Evolutionary conservation across 2,113 vertebrate genomes (phyloP), one percentile per base, ranked within the genome.

Genomic region (Sarotherodon lohbergeri): DNA sequence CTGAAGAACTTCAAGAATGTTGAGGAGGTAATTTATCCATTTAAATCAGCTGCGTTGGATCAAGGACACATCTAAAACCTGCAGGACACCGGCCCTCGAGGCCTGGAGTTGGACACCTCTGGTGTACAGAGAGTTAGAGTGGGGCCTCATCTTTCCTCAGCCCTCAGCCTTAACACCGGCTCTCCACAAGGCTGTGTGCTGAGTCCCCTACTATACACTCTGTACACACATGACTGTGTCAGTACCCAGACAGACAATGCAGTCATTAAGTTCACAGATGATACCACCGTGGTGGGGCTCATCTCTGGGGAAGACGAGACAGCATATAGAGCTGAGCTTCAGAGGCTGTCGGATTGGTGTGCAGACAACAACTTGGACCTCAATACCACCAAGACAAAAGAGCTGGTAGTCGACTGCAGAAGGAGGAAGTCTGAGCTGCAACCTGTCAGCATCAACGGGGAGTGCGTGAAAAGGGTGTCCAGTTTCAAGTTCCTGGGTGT

Each of bases 361-460:
- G 57, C 1, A 1, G 57, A 61, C 57, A 34, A 5, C 5, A 61
- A 61, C 57, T 9, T 19, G 57, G 1, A 61, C 29, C 16, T 61
- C 57, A 61, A 34, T 1, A 61, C 9, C 57, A 34, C 29, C 16
- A 61, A 6, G 16, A 6, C 29, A 61, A 19, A 19, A 34, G 29
- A 61, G 1, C 57, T 6, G 57, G 9, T 34, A 61, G 29, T 61
- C 0, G 1, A 61, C 29, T 61, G 10, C 57, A 61, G 29, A 61
- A 61, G 29, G 57, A 61, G 29, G 57, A 34, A 19, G 29, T 34
- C 57, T 19, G 16, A 34, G 57, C 57, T 61, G 57, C 57, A 61
- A 8, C 57, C 9, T 19, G 8, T 34, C 29, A 34, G 57, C 29
- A 61, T 61, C 29, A 2, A 61, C 5, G 1, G 57, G 57, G 16